These are phyloP conservation scores for Cryptoblepharus egeriae DNA, from an alignment of 2,797 vertebrate species.

Conservation along the genomic window DNA sequence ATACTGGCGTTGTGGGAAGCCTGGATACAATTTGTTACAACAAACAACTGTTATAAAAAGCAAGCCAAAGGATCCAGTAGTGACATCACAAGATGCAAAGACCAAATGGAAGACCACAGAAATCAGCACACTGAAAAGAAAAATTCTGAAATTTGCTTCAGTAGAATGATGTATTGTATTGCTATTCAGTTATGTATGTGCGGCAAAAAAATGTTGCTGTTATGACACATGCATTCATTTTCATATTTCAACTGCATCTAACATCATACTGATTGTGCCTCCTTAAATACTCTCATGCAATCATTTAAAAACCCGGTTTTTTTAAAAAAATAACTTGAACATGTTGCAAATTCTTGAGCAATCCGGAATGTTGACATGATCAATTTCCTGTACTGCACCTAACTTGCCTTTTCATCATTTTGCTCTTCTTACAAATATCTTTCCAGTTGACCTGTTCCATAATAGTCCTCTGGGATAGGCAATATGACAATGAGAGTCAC, in stretches of 20 bases:
- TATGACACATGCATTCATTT: not conserved
- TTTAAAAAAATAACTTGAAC: slow-evolving; percentile 4
- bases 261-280: not conserved
- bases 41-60: too few species aligned
- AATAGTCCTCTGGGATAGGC: slow-evolving; percentile 58
- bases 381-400: slow-evolving; percentile 17
- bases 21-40: too few species aligned
- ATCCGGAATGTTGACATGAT: rapidly evolving
- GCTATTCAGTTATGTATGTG: not conserved
- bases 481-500: slow-evolving; percentile 37
- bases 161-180: not conserved
- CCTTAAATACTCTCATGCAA: not conserved
- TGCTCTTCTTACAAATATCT: slow-evolving; percentile 50
- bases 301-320: not conserved
- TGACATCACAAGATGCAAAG: too few species aligned
- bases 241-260: not conserved
- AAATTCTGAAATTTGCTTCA: too few species aligned
- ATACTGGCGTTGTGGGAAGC: too few species aligned
- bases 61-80: too few species aligned
- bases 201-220: not conserved
- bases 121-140: too few species aligned
- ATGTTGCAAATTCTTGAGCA: not conserved
- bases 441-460: slow-evolving; percentile 71
- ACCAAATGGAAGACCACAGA: too few species aligned
- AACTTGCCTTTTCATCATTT: slow-evolving; percentile 45